Evolutionary conservation across 2,113 vertebrate species (phyloP).

Genomic region (Ia io): DNA sequence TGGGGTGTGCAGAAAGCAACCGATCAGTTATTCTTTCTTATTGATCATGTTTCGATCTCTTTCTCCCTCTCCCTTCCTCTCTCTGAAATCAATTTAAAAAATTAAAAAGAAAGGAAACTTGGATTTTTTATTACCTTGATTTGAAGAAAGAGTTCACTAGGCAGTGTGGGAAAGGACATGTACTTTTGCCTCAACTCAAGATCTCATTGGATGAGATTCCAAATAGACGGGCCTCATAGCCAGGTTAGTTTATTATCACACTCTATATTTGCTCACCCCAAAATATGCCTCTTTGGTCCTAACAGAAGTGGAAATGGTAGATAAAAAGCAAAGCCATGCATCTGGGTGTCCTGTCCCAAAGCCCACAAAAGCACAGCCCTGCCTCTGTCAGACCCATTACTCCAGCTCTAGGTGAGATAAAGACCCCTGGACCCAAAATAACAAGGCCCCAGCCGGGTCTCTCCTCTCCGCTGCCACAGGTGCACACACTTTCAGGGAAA

Average conservation of each 20-base stretch:
- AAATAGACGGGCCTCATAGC: background rate
- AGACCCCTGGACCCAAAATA: background rate
- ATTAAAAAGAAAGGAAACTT: background rate
- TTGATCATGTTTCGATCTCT: too few relatives aligned
- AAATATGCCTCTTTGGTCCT: background rate
- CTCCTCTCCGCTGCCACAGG: background rate
- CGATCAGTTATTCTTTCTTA: too few relatives aligned
- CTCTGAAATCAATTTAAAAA: too few relatives aligned
- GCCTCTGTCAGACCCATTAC: background rate
- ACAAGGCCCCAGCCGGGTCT: too few relatives aligned
- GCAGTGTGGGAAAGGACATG: background rate
- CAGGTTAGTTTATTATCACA: background rate
- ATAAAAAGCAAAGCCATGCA: background rate
- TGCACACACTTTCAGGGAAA: background rate
- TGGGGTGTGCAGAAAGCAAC: too few relatives aligned
- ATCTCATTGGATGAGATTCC: background rate
- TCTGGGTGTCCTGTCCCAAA: background rate
- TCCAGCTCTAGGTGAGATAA: background rate
- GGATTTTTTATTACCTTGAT: background rate
- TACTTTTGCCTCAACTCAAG: background rate
- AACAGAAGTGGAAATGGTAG: background rate
- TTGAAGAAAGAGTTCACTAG: background rate
- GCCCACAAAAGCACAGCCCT: background rate
- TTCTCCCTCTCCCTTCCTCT: too few relatives aligned
- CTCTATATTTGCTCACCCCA: background rate